phyloP scores from a whole-genome alignment of 92 coral and sea anemone species.

The Pocillopora meandrina region DNA sequence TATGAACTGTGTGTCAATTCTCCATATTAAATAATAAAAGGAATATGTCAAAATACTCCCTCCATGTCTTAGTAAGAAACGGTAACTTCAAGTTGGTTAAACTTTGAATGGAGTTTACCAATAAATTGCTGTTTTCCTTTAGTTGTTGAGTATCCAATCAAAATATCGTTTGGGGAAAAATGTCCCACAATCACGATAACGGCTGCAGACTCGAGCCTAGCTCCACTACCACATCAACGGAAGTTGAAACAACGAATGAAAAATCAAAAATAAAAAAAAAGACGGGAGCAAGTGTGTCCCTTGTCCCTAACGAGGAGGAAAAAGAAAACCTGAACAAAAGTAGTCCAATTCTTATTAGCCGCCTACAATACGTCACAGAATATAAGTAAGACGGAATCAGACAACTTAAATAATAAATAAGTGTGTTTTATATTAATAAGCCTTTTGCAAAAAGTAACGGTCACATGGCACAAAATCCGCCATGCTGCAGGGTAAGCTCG shows the following conservation, averaged over 20 bases:
- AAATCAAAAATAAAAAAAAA: constrained; percentile 18
- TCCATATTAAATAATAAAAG: not conserved
- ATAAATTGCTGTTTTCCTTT: constrained; percentile 18
- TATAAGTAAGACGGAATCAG: too few relatives aligned
- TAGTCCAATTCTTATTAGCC: constrained; percentile 27
- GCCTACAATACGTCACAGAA: not conserved
- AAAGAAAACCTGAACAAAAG: constrained; percentile 55
- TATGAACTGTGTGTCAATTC: not conserved
- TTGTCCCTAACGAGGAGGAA: constrained; percentile 1
- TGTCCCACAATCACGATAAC: constrained; percentile 50
- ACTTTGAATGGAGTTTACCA: constrained; percentile 5
- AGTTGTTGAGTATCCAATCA: constrained; percentile 60
- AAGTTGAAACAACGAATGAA: constrained; percentile 39
- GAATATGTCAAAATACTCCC: not conserved
- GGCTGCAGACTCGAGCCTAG: constrained; percentile 42
- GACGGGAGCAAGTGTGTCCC: constrained; percentile 35
- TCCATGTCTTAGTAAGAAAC: not conserved
- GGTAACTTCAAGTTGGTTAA: constrained; percentile 10
- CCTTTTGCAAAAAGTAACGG: too few relatives aligned
- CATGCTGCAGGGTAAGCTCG: too few relatives aligned
- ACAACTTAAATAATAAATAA: too few relatives aligned
- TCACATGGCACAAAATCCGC: too few relatives aligned
- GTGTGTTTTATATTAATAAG: not conserved
- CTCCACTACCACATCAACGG: constrained; percentile 17
- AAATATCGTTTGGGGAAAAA: constrained; percentile 49